Evolutionary conservation across 2,113 vertebrate genomes (phyloP).

Genomic region (Lipotes vexillifer): DNA sequence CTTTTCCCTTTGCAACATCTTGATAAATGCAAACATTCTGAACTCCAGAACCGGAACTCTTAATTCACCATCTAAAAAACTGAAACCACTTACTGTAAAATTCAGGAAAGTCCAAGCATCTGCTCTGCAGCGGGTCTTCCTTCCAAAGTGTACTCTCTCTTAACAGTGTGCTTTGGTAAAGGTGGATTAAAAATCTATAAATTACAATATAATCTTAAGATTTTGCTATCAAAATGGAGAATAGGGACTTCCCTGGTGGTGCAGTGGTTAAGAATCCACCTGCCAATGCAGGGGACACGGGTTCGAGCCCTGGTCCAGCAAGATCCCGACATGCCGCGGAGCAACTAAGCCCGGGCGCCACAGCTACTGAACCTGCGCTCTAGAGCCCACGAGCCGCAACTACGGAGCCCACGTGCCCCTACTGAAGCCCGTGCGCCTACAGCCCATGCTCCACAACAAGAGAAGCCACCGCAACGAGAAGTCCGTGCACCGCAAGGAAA

Average conservation of each 20-base stretch:
- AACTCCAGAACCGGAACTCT: background rate
- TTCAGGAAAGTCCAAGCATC: background rate
- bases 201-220: background rate
- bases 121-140: background rate
- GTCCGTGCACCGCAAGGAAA: no score
- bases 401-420: no score
- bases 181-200: background rate
- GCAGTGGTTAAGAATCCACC: no score
- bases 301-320: no score
- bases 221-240: background rate
- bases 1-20: background rate
- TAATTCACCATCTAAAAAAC: background rate
- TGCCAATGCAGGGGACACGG: no score
- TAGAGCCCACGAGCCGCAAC: no score
- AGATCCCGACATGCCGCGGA: no score
- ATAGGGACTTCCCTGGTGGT: background rate
- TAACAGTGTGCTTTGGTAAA: background rate
- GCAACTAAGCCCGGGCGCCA: no score
- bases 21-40: background rate
- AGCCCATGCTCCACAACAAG: no score
- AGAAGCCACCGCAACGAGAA: no score
- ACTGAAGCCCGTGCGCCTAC: no score
- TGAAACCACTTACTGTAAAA: background rate
- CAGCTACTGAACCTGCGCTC: no score
- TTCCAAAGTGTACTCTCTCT: background rate